Evolutionary conservation across 92 coral and sea anemone genomes (phyloP).

Genomic region (Epizoanthus ramosus): DNA sequence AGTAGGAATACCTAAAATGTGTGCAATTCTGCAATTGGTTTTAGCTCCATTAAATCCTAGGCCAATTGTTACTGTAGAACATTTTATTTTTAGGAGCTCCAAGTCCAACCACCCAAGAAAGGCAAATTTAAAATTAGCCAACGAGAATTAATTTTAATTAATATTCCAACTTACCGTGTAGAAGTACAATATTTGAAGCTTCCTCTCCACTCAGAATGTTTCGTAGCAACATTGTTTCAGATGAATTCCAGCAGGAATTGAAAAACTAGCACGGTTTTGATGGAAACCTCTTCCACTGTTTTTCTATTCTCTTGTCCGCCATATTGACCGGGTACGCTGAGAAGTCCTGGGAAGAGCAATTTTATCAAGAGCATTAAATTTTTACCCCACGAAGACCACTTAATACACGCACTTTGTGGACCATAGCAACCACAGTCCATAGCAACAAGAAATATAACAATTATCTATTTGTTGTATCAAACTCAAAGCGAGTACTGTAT

Average conservation of each 20-base stretch:
- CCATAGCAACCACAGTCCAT: constrained; percentile 26
- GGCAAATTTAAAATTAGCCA: too few species aligned
- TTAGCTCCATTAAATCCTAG: too few species aligned
- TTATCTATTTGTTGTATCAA: constrained; percentile 35
- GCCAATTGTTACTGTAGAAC: too few species aligned
- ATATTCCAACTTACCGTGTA: constrained; percentile 69
- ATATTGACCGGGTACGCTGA: constrained; percentile 31
- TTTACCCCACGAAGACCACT: not conserved
- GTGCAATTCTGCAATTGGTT: too few species aligned
- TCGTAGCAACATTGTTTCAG: constrained; percentile 63
- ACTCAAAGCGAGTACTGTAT: not conserved
- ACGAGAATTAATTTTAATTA: too few species aligned
- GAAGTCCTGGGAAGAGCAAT: constrained; percentile 23
- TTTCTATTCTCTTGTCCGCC: constrained; percentile 32
- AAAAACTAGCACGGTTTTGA: not conserved
- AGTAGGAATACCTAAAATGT: too few species aligned
- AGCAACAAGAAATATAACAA: constrained; percentile 56
- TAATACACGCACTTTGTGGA: not conserved
- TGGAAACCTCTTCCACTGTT: not conserved
- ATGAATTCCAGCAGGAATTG: not conserved
- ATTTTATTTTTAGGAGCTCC: too few species aligned
- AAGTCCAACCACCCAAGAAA: too few species aligned
- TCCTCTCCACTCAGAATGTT: constrained; percentile 82
- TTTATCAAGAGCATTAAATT: not conserved
- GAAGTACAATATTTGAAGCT: constrained; percentile 65